These are phyloP conservation scores for Probosciger aterrimus DNA, from an alignment of 2,113 vertebrate genomes.

Conservation along the genomic window DNA sequence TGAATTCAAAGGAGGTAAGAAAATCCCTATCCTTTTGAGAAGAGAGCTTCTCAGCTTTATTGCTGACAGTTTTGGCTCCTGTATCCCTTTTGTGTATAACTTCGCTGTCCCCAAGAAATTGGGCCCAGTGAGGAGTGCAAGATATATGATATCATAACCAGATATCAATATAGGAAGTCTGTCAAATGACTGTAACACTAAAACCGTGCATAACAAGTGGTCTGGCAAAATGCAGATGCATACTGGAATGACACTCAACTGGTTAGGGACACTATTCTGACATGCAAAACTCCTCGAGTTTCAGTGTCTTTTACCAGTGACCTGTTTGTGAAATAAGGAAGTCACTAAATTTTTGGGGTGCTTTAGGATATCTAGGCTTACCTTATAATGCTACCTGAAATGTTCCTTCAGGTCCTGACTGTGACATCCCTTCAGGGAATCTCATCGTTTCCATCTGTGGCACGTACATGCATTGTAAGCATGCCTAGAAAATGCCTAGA, in stretches of 20 bases:
- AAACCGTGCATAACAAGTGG: background rate
- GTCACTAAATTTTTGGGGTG: background rate
- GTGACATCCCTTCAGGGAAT: background rate
- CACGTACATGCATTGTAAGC: background rate
- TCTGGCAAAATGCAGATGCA: background rate
- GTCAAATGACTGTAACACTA: accelerated
- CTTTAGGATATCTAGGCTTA: background rate
- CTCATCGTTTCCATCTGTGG: background rate
- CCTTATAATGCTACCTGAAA: background rate
- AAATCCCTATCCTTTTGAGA: background rate
- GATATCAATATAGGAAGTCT: background rate
- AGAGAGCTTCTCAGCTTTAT: background rate
- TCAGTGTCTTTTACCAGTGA: background rate
- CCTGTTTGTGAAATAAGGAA: background rate
- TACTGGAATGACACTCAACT: background rate
- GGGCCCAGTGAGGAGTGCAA: background rate
- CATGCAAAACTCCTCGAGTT: background rate
- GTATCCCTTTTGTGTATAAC: background rate
- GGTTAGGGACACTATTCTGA: background rate
- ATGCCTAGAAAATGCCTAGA: background rate
- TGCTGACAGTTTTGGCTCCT: background rate
- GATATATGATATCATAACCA: background rate
- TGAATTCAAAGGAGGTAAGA: background rate
- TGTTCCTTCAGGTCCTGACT: background rate
- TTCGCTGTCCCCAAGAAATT: background rate